Conservation (phyloP, 2,888 invertebrate genomes). For the Pteria penguin region DNA sequence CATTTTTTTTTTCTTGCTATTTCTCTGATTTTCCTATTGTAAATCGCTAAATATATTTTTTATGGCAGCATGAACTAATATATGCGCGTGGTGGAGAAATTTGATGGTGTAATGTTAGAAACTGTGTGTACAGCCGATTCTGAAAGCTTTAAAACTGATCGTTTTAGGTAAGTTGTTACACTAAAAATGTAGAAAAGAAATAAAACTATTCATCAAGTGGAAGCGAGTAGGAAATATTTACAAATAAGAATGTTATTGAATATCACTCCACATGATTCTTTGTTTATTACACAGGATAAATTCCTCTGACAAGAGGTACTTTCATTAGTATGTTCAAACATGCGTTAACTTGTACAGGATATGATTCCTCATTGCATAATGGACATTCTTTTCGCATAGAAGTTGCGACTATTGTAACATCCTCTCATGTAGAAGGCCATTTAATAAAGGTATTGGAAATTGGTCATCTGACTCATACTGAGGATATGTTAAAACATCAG, state of each 20-base stretch:
- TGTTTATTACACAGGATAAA: neutral
- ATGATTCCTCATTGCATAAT: constrained; percentile 9
- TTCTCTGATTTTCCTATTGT: no score
- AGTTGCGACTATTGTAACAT: no score
- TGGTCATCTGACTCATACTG: constrained; percentile 30
- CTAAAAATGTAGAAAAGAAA: constrained; percentile 5
- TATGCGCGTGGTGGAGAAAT: no score
- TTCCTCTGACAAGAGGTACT: neutral
- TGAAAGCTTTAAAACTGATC: neutral
- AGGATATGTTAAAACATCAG: constrained; percentile 6
- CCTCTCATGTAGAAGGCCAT: constrained; percentile 19
- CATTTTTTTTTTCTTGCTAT: no score
- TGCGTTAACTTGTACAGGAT: constrained; percentile 11
- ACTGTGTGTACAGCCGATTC: neutral
- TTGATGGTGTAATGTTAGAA: neutral
- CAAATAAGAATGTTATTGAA: neutral
- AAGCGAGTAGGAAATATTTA: neutral
- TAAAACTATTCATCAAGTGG: constrained; percentile 5
- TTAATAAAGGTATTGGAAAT: constrained; percentile 14
- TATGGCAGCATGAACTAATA: no score
- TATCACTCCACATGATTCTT: neutral
- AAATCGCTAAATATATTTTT: no score
- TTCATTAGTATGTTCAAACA: constrained; percentile 24
- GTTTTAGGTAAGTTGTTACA: neutral
- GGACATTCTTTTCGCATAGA: constrained; percentile 28